These are phyloP conservation scores for Aspiorhynchus laticeps DNA, from an alignment of 2,113 vertebrate species.

Conservation along the genomic window DNA sequence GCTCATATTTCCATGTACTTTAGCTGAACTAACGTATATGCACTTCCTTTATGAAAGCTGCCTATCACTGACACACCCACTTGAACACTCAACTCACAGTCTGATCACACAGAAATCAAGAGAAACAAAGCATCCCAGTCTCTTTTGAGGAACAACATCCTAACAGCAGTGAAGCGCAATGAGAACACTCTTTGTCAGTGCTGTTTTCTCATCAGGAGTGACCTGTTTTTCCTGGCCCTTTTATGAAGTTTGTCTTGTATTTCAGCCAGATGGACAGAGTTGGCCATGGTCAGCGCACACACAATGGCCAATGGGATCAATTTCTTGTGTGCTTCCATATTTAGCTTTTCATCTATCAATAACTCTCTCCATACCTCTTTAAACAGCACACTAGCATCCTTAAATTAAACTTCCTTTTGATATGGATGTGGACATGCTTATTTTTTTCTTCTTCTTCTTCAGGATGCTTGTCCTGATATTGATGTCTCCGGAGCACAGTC, in stretches of 20 bases:
- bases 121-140: constrained; percentile 28
- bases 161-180: neutral
- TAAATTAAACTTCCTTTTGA: constrained; percentile 13
- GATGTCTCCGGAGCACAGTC: constrained; percentile 60
- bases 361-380: constrained; percentile 14
- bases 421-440: neutral
- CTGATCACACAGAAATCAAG: constrained; percentile 26
- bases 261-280: constrained; percentile 51
- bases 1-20: constrained; percentile 75
- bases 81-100: constrained; percentile 20
- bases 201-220: constrained; percentile 49
- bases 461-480: constrained; percentile 61
- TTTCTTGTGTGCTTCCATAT: constrained; percentile 37
- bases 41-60: constrained; percentile 11
- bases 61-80: constrained; percentile 8
- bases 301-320: constrained; percentile 22
- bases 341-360: constrained; percentile 39
- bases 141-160: constrained; percentile 16
- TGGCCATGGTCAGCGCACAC: constrained; percentile 1
- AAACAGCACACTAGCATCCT: neutral
- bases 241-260: constrained; percentile 53
- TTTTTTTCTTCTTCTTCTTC: constrained; percentile 67
- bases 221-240: constrained; percentile 51
- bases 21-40: constrained; percentile 68
- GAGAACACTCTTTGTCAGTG: constrained; percentile 40